Percentiles rank a stretch among this genome's conserved stretches.
Conservation (phyloP, 2,888 invertebrate genomes). For the Timema cristinae region DNA sequence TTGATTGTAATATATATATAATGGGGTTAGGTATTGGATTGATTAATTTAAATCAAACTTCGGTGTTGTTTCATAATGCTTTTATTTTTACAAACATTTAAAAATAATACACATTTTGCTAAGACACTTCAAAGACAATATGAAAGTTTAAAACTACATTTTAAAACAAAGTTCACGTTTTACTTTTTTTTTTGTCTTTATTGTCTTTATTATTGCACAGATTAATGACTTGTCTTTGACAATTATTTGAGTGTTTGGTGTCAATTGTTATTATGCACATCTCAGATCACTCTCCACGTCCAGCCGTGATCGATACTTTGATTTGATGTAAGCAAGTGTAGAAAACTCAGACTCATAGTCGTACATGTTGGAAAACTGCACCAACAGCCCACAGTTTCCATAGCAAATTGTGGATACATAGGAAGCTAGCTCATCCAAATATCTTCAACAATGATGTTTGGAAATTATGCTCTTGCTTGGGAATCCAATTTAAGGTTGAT, state of each 20-base stretch:
- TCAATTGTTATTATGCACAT: slow-evolving; percentile 14
- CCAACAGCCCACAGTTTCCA: slow-evolving; percentile 21
- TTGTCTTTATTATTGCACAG: background rate
- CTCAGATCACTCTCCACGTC: slow-evolving; percentile 23
- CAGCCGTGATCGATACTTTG: slow-evolving; percentile 24
- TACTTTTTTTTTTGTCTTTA: too few species aligned
- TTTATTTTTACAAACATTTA: background rate
- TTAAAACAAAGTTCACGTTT: too few species aligned
- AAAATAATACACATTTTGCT: background rate
- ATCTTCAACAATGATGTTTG: background rate
- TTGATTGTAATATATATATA: too few species aligned
- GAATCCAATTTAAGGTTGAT: background rate
- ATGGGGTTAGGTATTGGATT: too few species aligned
- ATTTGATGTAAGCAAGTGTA: slow-evolving; percentile 23
- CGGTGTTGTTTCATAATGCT: too few species aligned
- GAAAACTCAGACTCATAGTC: slow-evolving; percentile 20
- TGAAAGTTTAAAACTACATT: background rate
- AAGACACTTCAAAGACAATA: background rate
- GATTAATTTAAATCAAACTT: too few species aligned
- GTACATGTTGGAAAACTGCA: background rate
- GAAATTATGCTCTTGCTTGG: slow-evolving; percentile 11
- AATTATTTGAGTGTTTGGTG: background rate
- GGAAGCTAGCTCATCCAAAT: slow-evolving; percentile 21
- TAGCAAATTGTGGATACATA: slow-evolving; percentile 25
- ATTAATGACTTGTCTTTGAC: background rate